Evolutionary conservation across 2,888 invertebrate genomes (phyloP).

Genomic region (Litoditis marina): DNA sequence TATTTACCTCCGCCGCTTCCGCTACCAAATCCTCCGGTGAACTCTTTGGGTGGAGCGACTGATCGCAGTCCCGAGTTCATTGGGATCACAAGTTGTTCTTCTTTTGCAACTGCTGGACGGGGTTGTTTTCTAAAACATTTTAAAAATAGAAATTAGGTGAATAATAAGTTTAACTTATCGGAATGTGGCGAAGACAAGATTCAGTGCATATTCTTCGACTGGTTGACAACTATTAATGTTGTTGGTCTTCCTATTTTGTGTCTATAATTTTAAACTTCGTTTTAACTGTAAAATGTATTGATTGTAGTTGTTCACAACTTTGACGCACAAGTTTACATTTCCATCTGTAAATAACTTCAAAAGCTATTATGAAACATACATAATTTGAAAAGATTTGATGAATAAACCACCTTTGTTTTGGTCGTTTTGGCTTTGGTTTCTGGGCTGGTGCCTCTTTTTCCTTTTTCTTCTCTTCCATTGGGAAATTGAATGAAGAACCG

Average conservation of each 20-base stretch:
- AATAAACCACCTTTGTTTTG: slow-evolving; percentile 25
- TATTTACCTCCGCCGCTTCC: slow-evolving; percentile 13
- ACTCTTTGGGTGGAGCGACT: slow-evolving; percentile 58
- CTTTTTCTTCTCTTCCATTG: slow-evolving; percentile 27
- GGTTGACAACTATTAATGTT: too few relatives aligned
- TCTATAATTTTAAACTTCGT: too few relatives aligned
- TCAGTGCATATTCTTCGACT: too few relatives aligned
- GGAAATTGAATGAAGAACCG: slow-evolving; percentile 33
- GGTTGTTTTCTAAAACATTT: slow-evolving; percentile 42
- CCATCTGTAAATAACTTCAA: too few relatives aligned
- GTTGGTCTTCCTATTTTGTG: too few relatives aligned
- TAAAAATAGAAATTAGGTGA: background rate
- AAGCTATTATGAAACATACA: too few relatives aligned
- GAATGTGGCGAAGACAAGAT: too few relatives aligned
- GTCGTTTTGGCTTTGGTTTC: slow-evolving; percentile 17
- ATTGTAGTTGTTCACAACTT: too few relatives aligned
- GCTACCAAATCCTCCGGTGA: slow-evolving; percentile 35
- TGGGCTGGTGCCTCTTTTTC: slow-evolving; percentile 9
- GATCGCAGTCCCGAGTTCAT: slow-evolving; percentile 59
- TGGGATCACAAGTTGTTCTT: slow-evolving; percentile 47
- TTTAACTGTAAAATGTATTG: too few relatives aligned
- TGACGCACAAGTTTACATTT: too few relatives aligned
- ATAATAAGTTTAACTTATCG: too few relatives aligned
- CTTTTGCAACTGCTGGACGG: slow-evolving; percentile 28
- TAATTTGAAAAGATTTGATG: slow-evolving; percentile 9